Conservation (phyloP, 2,797 vertebrate genomes). For the Anas capensis region DNA sequence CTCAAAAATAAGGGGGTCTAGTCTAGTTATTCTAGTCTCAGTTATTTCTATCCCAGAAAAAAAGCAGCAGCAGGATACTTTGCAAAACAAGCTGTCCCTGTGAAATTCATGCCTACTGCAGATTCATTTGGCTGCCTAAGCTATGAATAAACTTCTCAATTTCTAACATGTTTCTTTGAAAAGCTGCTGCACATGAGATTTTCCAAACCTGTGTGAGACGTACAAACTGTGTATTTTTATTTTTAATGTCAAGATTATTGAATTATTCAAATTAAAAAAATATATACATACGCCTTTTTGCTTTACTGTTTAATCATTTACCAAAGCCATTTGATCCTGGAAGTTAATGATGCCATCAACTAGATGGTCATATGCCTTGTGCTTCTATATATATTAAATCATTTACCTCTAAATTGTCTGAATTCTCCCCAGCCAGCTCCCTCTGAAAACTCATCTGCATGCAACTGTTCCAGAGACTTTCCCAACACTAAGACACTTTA, state of each 20-base stretch:
- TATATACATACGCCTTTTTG: neutral
- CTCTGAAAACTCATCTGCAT: rapidly evolving
- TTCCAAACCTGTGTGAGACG: constrained; percentile 29
- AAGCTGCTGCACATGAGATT: neutral
- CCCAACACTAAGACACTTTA: neutral
- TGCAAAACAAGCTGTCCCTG: constrained; percentile 36
- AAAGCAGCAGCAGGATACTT: neutral
- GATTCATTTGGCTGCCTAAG: constrained; percentile 8
- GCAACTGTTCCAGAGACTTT: neutral
- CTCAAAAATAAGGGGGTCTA: neutral
- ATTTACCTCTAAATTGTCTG: neutral
- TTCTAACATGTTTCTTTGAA: neutral
- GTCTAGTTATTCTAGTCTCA: neutral
- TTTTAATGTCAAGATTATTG: neutral
- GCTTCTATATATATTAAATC: neutral
- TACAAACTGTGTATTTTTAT: neutral
- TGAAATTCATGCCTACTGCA: constrained; percentile 41
- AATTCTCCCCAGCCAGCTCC: neutral
- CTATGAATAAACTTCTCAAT: neutral
- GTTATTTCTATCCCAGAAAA: constrained; percentile 14
- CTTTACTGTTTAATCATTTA: constrained; percentile 40
- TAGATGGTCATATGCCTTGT: neutral
- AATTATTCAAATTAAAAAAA: constrained; percentile 26
- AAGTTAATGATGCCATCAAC: neutral
- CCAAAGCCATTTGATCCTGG: neutral